phyloP scores from a whole-genome alignment of 2,888 invertebrate species.

The Andrena praecox region DNA sequence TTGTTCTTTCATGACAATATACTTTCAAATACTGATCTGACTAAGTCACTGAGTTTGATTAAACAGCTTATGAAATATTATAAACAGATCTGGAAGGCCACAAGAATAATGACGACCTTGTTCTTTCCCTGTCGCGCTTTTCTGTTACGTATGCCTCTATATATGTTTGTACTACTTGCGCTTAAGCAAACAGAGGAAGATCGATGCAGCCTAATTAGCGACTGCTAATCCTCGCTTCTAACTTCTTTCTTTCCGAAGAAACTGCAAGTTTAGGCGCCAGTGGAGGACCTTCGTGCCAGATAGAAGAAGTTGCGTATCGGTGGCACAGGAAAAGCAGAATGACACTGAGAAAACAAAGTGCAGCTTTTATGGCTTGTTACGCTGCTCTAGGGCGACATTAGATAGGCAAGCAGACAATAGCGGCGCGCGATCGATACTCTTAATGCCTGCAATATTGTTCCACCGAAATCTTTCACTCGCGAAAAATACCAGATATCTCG shows the following conservation, averaged over 20 bases:
- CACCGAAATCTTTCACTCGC: background rate
- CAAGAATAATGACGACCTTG: background rate
- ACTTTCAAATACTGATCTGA: too few relatives aligned
- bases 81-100: constrained; percentile 27
- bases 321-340: background rate
- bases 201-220: constrained; percentile 70
- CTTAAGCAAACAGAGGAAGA: constrained; percentile 20
- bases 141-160: constrained; percentile 39
- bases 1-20: too few relatives aligned
- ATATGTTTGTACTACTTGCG: constrained; percentile 48
- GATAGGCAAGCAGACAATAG: constrained; percentile 28
- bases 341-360: background rate
- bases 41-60: too few relatives aligned
- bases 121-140: constrained; percentile 9
- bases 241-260: background rate
- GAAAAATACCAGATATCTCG: background rate
- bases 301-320: background rate
- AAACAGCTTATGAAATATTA: background rate
- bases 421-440: constrained; percentile 20
- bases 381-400: background rate
- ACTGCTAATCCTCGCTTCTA: constrained; percentile 37
- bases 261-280: background rate
- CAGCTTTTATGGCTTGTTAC: constrained; percentile 29
- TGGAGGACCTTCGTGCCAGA: background rate
- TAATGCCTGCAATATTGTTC: constrained; percentile 27